phyloP scores from a whole-genome alignment of 2,888 invertebrate species.

The Notodonta dromedarius region DNA sequence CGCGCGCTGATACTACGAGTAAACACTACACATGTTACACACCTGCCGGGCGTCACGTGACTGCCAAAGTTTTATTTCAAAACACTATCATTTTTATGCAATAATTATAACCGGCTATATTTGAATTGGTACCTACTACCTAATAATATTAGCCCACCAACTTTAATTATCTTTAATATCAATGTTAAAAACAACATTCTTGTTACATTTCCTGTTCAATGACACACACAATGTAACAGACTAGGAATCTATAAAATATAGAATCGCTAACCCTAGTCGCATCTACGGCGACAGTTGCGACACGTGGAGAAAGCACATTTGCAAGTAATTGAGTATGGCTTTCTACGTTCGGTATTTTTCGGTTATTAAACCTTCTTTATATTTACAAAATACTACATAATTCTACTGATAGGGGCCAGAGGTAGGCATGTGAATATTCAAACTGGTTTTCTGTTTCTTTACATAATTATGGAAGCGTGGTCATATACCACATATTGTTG shows the following conservation, averaged over 20 bases:
- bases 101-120: too few relatives aligned
- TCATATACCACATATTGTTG: not conserved
- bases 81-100: too few relatives aligned
- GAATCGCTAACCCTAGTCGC: not conserved
- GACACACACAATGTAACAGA: too few relatives aligned
- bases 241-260: not conserved
- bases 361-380: slow-evolving; percentile 18
- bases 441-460: slow-evolving; percentile 2
- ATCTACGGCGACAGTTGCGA: slow-evolving; percentile 16
- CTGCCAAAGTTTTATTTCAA: too few relatives aligned
- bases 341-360: slow-evolving; percentile 29
- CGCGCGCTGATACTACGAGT: too few relatives aligned
- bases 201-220: too few relatives aligned
- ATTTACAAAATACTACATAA: not conserved
- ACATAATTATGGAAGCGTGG: not conserved
- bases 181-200: too few relatives aligned
- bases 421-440: not conserved
- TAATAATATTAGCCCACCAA: too few relatives aligned
- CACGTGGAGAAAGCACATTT: slow-evolving; percentile 29
- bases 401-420: slow-evolving; percentile 1
- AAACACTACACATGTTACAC: too few relatives aligned
- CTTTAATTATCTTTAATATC: too few relatives aligned
- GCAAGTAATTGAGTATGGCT: slow-evolving; percentile 29
- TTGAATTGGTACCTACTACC: too few relatives aligned
- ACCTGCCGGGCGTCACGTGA: too few relatives aligned